These are phyloP conservation scores for Charina bottae DNA, from an alignment of 2,113 vertebrate species.

Conservation along the genomic window DNA sequence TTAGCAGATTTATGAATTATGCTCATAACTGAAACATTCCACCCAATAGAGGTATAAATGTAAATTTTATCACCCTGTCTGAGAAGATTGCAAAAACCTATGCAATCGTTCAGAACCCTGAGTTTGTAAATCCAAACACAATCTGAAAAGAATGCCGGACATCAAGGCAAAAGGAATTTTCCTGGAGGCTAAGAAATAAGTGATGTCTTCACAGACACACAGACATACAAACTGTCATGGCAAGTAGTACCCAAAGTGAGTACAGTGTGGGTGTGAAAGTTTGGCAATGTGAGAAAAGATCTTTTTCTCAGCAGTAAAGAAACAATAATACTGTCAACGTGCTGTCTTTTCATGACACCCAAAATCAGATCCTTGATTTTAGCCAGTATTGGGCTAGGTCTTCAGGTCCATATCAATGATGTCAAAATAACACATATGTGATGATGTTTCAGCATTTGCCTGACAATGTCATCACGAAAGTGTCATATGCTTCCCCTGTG, in stretches of 20 bases:
- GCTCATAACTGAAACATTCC: conserved; percentile 52
- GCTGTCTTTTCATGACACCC: not conserved
- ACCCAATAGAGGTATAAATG: conserved; percentile 64
- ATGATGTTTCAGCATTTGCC: not conserved
- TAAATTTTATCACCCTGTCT: conserved; percentile 71
- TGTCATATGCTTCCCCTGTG: not conserved
- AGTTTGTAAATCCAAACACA: conserved; percentile 42
- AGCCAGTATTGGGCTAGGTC: not conserved
- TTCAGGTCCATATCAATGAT: conserved; percentile 47
- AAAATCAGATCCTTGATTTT: not conserved
- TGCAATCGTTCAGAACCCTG: conserved; percentile 40
- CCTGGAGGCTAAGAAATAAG: not conserved
- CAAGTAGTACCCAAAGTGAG: not conserved
- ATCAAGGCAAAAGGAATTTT: not conserved
- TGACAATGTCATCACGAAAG: not conserved
- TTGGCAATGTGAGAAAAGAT: not conserved
- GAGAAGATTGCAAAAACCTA: conserved; percentile 69
- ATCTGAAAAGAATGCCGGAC: conserved; percentile 65
- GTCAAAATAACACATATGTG: not conserved
- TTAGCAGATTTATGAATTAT: conserved; percentile 74
- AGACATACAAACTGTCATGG: not conserved
- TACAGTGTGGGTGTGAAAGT: not conserved
- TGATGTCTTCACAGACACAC: not conserved
- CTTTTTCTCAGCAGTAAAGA: not conserved
- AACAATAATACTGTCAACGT: not conserved